phyloP scores from a whole-genome alignment of 2,888 invertebrate genomes.

The Melieria omissa region DNA sequence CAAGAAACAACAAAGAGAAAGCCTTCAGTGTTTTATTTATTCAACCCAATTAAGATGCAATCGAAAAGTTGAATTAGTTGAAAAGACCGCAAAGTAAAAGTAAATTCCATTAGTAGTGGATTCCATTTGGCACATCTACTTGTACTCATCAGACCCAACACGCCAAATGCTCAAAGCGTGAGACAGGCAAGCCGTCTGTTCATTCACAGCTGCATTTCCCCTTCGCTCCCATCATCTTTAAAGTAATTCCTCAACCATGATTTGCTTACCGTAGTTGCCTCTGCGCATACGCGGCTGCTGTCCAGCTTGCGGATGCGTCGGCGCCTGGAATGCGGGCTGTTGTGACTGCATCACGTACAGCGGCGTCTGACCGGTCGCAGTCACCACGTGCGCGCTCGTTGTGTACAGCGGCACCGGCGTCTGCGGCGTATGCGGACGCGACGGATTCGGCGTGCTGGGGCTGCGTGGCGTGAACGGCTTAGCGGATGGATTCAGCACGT shows the following conservation, averaged over 20 bases:
- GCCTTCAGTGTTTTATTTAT: too few species aligned
- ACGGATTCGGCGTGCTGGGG: slow-evolving; percentile 73
- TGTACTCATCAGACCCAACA: not conserved
- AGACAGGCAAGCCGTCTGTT: too few species aligned
- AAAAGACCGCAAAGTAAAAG: too few species aligned
- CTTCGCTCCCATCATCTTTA: too few species aligned
- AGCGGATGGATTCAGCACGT: slow-evolving; percentile 86
- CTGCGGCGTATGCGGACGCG: slow-evolving; percentile 86
- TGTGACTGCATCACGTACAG: slow-evolving; percentile 64
- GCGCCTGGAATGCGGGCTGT: slow-evolving; percentile 62
- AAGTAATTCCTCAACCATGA: not conserved
- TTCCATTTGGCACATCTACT: not conserved
- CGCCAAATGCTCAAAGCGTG: not conserved
- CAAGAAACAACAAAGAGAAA: not conserved
- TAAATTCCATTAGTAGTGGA: too few species aligned
- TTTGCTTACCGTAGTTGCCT: slow-evolving; percentile 58
- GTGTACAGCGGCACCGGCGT: slow-evolving; percentile 72
- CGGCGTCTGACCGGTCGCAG: slow-evolving; percentile 62
- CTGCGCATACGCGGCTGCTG: slow-evolving; percentile 66
- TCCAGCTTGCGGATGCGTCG: slow-evolving; percentile 62
- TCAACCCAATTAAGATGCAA: too few species aligned
- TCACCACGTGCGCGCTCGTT: slow-evolving; percentile 58
- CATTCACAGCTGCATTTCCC: too few species aligned
- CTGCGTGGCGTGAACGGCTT: slow-evolving; percentile 87
- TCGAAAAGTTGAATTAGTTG: too few species aligned